These are phyloP conservation scores for Heterohyrax brucei DNA, from an alignment of 2,797 vertebrate genomes.

Conservation along the genomic window DNA sequence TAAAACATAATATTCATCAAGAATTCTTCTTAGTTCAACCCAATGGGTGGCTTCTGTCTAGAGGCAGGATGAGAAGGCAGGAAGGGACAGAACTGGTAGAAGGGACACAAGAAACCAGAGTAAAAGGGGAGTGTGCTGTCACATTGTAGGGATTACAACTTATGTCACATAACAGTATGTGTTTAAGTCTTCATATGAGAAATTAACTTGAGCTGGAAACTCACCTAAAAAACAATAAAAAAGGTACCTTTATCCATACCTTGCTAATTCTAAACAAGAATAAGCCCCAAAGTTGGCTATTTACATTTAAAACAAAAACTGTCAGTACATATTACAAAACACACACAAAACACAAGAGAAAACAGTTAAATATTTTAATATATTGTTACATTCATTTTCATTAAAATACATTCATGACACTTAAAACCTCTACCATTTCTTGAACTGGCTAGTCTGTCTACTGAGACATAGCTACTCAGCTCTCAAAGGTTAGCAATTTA, in stretches of 20 bases:
- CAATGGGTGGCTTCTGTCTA: no score
- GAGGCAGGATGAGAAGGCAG: no score
- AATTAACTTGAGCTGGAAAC: no score
- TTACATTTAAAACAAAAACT: constrained; percentile 2
- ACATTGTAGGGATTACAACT: no score
- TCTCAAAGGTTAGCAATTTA: constrained; percentile 72
- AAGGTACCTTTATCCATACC: neutral
- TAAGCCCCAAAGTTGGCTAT: constrained; percentile 4
- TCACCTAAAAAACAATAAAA: no score
- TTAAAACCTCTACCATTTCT: neutral
- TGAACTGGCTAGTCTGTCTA: constrained; percentile 24
- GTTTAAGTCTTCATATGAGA: no score
- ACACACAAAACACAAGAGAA: constrained; percentile 48
- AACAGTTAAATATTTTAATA: constrained; percentile 76
- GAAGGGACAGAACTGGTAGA: no score
- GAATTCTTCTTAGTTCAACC: no score
- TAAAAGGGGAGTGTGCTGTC: no score
- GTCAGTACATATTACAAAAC: neutral
- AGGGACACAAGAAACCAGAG: no score
- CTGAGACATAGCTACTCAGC: constrained; percentile 45
- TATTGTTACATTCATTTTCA: constrained; percentile 57
- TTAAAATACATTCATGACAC: constrained; percentile 55
- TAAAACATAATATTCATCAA: no score
- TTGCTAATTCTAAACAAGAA: neutral
- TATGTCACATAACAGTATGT: no score